Percentiles rank a stretch among this genome's conserved stretches.
phyloP scores from a whole-genome alignment of 64 coral and sea anemone genomes.

The Actinia equina region DNA sequence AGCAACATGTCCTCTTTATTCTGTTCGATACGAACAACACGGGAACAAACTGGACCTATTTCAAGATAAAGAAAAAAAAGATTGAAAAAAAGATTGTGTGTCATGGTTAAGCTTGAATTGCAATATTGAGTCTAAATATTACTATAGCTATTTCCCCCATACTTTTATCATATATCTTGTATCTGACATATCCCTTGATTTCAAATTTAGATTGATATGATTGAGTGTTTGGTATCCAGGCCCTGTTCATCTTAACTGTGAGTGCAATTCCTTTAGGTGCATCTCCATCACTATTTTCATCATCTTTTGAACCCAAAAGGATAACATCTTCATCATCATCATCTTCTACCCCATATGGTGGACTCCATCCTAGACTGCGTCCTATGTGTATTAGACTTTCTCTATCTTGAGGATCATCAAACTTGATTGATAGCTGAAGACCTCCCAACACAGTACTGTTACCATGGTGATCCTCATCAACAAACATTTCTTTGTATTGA shows the following conservation, averaged over 20 bases:
- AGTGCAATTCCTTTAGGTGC: conserved; percentile 33
- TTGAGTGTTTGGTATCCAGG: conserved; percentile 56
- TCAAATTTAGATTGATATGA: conserved; percentile 24
- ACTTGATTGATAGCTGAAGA: conserved; percentile 70
- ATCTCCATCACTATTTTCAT: background rate
- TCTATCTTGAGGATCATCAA: conserved; percentile 63
- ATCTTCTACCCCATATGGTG: conserved; percentile 53
- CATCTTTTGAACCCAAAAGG: background rate
- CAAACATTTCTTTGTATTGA: conserved; percentile 3
- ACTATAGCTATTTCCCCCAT: background rate
- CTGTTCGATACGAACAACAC: conserved; percentile 5
- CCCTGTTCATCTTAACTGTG: conserved; percentile 58
- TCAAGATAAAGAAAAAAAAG: too few species aligned
- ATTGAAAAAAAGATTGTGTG: background rate
- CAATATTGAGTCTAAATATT: background rate
- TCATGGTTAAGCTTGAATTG: background rate
- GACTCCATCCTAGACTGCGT: conserved; percentile 81
- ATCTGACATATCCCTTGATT: conserved; percentile 74
- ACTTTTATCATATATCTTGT: conserved; percentile 94
- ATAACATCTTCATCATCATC: conserved; percentile 46
- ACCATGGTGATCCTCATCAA: background rate
- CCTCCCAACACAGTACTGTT: conserved; percentile 55
- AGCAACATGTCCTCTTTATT: conserved; percentile 30
- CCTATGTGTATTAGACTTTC: conserved; percentile 64
- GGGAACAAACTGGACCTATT: conserved; percentile 49